These are phyloP conservation scores for Marisa cornuarietis DNA, from an alignment of 1,140 invertebrate genomes.

Conservation along the genomic window DNA sequence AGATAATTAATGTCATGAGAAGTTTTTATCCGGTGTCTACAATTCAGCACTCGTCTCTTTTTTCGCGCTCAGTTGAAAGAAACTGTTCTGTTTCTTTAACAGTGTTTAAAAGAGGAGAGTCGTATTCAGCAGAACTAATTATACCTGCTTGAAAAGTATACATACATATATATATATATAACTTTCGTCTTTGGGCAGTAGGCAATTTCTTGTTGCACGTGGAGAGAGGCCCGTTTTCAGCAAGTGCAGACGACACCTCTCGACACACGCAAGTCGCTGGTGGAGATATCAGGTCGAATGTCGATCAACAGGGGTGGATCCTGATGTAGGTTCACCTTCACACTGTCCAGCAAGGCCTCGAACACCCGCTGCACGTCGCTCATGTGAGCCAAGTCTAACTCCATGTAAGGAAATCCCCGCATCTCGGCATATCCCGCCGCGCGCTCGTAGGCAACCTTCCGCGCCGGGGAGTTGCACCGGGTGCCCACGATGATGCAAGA, in stretches of 20 bases:
- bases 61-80: not conserved
- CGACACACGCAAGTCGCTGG: not conserved
- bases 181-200: too few relatives aligned
- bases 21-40: not conserved
- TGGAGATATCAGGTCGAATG: constrained; percentile 10
- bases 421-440: constrained; percentile 11
- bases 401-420: constrained; percentile 18
- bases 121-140: not conserved
- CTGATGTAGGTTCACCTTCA: not conserved
- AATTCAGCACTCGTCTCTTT: not conserved
- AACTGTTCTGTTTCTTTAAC: too few relatives aligned
- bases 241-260: constrained; percentile 6
- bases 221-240: not conserved
- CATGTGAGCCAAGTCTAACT: constrained; percentile 20
- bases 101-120: too few relatives aligned
- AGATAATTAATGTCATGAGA: too few relatives aligned
- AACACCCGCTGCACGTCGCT: constrained; percentile 14
- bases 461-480: constrained; percentile 2
- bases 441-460: constrained; percentile 12
- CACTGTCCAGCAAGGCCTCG: constrained; percentile 15
- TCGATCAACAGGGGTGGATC: not conserved
- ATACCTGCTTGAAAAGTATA: too few relatives aligned
- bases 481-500: constrained; percentile 19
- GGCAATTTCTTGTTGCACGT: too few relatives aligned
- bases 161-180: too few relatives aligned